phyloP scores from a whole-genome alignment of 2,888 invertebrate species.

The Macropis europaea region DNA sequence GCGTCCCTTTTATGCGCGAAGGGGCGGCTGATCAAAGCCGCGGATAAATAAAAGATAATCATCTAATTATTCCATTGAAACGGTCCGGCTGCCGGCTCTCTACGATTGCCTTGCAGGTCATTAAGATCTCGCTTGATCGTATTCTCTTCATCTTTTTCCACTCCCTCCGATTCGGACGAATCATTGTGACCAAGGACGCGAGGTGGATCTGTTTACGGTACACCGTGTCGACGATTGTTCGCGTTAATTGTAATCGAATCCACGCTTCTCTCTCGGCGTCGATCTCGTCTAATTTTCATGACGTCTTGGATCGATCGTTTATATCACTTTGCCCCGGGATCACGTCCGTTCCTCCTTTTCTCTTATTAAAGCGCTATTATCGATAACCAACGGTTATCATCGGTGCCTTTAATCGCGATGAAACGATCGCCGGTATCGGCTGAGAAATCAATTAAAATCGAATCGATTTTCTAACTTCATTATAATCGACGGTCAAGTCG shows the following conservation, averaged over 20 bases:
- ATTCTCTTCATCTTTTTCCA: conserved; percentile 52
- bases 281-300: conserved; percentile 17
- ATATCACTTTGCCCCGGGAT: neutral
- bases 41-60: conserved; percentile 76
- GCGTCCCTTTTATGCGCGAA: conserved; percentile 69
- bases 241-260: conserved; percentile 40
- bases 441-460: neutral
- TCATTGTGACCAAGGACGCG: conserved; percentile 49
- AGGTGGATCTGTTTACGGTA: conserved; percentile 37
- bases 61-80: conserved; percentile 76
- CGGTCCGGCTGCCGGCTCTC: conserved; percentile 52
- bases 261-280: neutral
- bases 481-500: too few species aligned
- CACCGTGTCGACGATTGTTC: conserved; percentile 29
- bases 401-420: neutral
- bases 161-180: conserved; percentile 50
- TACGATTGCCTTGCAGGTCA: conserved; percentile 62
- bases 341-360: neutral
- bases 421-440: neutral
- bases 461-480: too few species aligned
- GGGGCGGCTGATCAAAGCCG: conserved; percentile 73
- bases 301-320: conserved; percentile 2
- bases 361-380: conserved; percentile 2
- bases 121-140: conserved; percentile 64
- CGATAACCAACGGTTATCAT: neutral